Conservation (phyloP, 2,797 vertebrate species). For the Anguilla obscura region DNA sequence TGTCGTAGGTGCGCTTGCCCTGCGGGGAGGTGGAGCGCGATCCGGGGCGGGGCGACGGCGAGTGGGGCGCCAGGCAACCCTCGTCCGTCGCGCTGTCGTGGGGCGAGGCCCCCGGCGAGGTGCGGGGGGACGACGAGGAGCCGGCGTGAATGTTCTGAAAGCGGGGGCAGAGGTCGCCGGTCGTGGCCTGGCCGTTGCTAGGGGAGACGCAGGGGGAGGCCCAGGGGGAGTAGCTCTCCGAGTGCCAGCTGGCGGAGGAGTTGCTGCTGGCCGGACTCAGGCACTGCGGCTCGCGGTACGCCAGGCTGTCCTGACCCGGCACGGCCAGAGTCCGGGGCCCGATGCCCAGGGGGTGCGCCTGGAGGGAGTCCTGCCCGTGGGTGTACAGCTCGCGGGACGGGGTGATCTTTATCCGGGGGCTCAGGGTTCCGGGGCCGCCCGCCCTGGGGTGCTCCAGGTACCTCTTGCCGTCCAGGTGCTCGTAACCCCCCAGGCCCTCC, state of each 20-base stretch:
- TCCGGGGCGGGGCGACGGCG: constrained; percentile 85
- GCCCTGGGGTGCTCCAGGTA: constrained; percentile 78
- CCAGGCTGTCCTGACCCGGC: constrained; percentile 82
- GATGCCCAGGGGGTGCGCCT: constrained; percentile 81
- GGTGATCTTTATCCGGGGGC: constrained; percentile 97
- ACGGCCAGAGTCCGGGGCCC: constrained; percentile 91
- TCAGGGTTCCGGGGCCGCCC: constrained; percentile 76
- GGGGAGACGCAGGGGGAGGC: constrained; percentile 97
- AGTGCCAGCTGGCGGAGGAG: constrained; percentile 98
- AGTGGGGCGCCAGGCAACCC: constrained; percentile 81
- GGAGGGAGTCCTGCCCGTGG: constrained; percentile 84
- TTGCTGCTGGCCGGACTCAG: constrained; percentile 97
- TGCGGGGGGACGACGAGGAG: constrained; percentile 95
- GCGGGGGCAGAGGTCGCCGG: constrained; percentile 89
- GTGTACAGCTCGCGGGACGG: constrained; percentile 93
- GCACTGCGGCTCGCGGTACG: constrained; percentile 94
- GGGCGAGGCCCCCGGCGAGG: constrained; percentile 95
- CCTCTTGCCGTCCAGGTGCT: constrained; percentile 82
- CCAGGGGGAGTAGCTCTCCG: constrained; percentile 95
- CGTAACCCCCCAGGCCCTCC: constrained; percentile 79
- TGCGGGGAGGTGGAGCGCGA: constrained; percentile 93
- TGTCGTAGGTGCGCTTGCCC: constrained; percentile 93
- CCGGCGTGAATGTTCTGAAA: constrained; percentile 96
- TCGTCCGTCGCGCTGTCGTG: constrained; percentile 86
- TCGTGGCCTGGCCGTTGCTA: constrained; percentile 82